A percentile compares a stretch with the other conserved stretches of the same genome.
Conservation (phyloP, 2,888 invertebrate genomes). For the Phlogophora meticulosa region DNA sequence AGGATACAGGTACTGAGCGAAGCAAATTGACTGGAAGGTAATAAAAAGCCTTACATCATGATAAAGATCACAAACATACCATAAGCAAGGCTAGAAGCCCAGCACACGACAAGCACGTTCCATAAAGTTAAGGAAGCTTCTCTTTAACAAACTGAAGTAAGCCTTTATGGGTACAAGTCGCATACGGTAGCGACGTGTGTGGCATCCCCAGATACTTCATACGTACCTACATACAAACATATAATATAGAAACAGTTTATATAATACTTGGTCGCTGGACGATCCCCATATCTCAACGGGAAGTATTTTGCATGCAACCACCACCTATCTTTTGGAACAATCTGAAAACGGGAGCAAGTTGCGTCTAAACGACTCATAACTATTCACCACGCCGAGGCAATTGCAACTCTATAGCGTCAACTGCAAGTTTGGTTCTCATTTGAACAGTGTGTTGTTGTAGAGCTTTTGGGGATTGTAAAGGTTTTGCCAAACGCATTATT, state of each 20-base stretch:
- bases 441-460: constrained; percentile 23
- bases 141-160: constrained; percentile 52
- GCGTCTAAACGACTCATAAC: constrained; percentile 64
- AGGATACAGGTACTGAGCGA: not conserved
- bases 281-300: constrained; percentile 89
- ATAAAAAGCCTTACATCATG: constrained; percentile 21
- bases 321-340: constrained; percentile 88
- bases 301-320: constrained; percentile 89
- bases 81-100: constrained; percentile 11
- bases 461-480: constrained; percentile 52
- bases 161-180: constrained; percentile 49
- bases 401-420: constrained; percentile 38
- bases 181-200: constrained; percentile 84
- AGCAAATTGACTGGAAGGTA: constrained; percentile 1
- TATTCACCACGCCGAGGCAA: constrained; percentile 25
- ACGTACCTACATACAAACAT: constrained; percentile 45
- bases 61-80: constrained; percentile 27
- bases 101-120: constrained; percentile 5
- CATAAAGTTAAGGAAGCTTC: constrained; percentile 55
- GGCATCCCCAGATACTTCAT: constrained; percentile 80
- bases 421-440: constrained; percentile 53
- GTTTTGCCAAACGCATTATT: constrained; percentile 82
- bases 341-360: constrained; percentile 84
- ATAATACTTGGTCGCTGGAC: constrained; percentile 84
- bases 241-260: constrained; percentile 69